Base-by-base conservation (phyloP, 2,888 invertebrate species). In the Tipula confusa region DNA sequence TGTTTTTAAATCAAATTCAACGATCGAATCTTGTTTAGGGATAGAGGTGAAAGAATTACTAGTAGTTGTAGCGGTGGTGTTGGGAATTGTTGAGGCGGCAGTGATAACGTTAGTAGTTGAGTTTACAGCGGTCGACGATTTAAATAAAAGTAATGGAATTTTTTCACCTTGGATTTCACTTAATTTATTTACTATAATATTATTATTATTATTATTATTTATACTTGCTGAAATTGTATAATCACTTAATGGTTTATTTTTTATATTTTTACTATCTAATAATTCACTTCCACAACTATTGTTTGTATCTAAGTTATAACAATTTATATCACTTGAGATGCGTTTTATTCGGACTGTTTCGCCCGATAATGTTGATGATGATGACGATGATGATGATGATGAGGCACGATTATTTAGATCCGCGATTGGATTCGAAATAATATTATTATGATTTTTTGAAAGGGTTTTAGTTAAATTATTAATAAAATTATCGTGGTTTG, bases 241-340 rank as follows among this genome's bases (percentile, higher is more conserved):
- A 36, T 82, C 82, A 82, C 82, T 82, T 43, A 36, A 24, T 82
- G 28, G 24, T 11, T 82, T 82, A 18, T 82, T 82, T 33, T 82
- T 82, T 33, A 33, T 33, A 36, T 33, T 82, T 82, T 36, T 24
- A 24, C 36, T 36, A 24, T 82, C 36, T 82, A 82, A 15, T 82
- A 82, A 82, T 64, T 24, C 64, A 64, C 64, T 64, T 15, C n/a
- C 29, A 29, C 31, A n/a, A n/a, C n/a, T 15, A 29, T n/a, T 29
- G 29, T 80, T 29, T 15, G n/a, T 29, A 29, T 80, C 80, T 80
- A 80, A 80, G n/a, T 31, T 80, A 80, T 80, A 80, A 80, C 80
- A 33, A 36, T 29, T 29, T 33, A 82, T 33, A 82, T 82, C 82
- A 82, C 33, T 82, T 36, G 82, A 33, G 24, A 82, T 82, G 9